Percentiles rank a stretch among this genome's conserved stretches.
phyloP scores from a whole-genome alignment of 2,888 invertebrate genomes.

The Scelioninae gen. 1 region DNA sequence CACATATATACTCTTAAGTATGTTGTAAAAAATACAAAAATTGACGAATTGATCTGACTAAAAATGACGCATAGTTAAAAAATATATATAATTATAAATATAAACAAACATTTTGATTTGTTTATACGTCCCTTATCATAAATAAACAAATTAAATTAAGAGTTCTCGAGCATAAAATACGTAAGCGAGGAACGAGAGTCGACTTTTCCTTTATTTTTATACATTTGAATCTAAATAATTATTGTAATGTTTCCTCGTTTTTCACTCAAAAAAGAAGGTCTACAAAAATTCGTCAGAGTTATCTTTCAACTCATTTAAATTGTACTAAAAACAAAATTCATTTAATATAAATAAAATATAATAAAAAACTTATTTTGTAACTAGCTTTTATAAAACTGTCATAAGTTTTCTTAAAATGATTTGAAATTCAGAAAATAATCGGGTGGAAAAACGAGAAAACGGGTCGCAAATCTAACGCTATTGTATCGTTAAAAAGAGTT shows the following conservation, averaged over 20 bases:
- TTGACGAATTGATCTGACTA: conserved; percentile 28
- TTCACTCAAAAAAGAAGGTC: no score
- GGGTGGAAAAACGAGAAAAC: conserved; percentile 1
- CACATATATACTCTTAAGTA: conserved; percentile 27
- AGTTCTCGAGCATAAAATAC: conserved; percentile 58
- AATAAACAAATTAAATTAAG: conserved; percentile 44
- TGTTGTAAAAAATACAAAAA: conserved; percentile 35
- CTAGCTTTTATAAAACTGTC: no score
- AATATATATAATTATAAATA: conserved; percentile 25
- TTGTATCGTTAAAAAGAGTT: conserved; percentile 12
- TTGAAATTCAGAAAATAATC: no score
- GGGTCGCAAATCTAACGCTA: conserved; percentile 2
- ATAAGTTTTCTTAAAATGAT: no score
- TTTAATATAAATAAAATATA: no score
- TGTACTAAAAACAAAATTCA: background rate
- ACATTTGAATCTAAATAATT: conserved; percentile 18
- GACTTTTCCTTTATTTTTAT: conserved; percentile 31
- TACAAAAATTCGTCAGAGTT: background rate
- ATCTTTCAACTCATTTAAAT: no score
- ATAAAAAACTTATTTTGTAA: no score
- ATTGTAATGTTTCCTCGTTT: background rate
- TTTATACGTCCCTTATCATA: conserved; percentile 31
- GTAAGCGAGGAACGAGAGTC: conserved; percentile 58
- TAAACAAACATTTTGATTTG: conserved; percentile 26
- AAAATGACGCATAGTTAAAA: conserved; percentile 22